Evolutionary conservation across 2,797 vertebrate species (phyloP).

Genomic region (Distichodus sexfasciatus): DNA sequence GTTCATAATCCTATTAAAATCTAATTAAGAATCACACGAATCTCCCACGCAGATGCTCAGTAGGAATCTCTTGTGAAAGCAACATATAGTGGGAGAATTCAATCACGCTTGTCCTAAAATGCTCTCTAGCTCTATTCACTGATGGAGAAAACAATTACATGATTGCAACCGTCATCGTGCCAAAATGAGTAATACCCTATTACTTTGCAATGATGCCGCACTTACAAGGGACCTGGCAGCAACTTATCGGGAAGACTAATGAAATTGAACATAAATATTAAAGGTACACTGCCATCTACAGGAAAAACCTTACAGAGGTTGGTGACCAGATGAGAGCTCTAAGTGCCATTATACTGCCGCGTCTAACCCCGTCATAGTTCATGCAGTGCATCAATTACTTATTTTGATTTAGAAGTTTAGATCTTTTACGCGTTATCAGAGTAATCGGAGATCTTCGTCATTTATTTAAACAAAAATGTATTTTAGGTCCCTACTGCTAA

Average conservation of each 20-base stretch:
- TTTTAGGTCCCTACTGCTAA: too few relatives aligned
- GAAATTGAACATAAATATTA: constrained; percentile 48
- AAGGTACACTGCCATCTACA: constrained; percentile 63
- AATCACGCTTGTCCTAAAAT: constrained; percentile 24
- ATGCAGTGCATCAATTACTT: background rate
- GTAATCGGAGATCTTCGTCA: too few relatives aligned
- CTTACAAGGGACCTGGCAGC: constrained; percentile 45
- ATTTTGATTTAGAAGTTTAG: background rate
- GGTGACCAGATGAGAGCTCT: background rate
- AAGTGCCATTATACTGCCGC: background rate
- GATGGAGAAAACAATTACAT: constrained; percentile 40
- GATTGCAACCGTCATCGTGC: constrained; percentile 38
- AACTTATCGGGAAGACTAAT: constrained; percentile 39
- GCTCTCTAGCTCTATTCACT: constrained; percentile 21
- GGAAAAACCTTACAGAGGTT: constrained; percentile 35
- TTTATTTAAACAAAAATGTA: too few relatives aligned
- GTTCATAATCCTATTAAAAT: constrained; percentile 15
- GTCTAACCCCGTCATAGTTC: background rate
- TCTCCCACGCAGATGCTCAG: background rate
- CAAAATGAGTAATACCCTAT: constrained; percentile 45
- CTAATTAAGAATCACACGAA: constrained; percentile 7
- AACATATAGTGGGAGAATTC: background rate
- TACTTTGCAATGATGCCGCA: constrained; percentile 46
- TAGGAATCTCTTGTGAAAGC: background rate
- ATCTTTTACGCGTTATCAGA: too few relatives aligned